Conservation (phyloP, 2,113 vertebrate genomes). For the Crotalus helleri region DNA sequence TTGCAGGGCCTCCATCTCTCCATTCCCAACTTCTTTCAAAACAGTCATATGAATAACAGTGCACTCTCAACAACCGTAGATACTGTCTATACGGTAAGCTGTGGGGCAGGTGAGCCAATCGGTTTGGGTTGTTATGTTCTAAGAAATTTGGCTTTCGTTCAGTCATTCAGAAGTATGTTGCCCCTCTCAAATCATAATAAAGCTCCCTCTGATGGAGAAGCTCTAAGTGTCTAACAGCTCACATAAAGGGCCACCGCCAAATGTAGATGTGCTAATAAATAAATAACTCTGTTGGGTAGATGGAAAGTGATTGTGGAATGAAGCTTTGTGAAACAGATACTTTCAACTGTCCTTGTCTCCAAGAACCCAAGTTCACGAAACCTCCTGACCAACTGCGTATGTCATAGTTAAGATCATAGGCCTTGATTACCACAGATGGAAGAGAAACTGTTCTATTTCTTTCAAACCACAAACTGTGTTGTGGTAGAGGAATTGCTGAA, state of each 20-base stretch:
- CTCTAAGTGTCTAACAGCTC: not conserved
- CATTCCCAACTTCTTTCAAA: constrained; percentile 49
- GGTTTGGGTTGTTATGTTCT: not conserved
- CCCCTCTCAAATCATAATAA: not conserved
- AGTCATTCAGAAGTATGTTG: not conserved
- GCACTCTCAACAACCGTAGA: not conserved
- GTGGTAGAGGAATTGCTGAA: not conserved
- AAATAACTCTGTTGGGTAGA: not conserved
- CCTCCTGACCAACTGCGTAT: not conserved
- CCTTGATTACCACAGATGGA: not conserved
- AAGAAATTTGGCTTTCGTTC: not conserved
- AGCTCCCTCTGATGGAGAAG: not conserved
- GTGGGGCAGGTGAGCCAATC: not conserved
- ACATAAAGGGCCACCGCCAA: not conserved
- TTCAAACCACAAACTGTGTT: not conserved
- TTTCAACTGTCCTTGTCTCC: no score
- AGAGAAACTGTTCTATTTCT: not conserved
- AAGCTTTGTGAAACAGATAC: not conserved
- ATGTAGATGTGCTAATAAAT: not conserved
- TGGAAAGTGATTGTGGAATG: not conserved
- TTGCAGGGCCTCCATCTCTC: constrained; percentile 64
- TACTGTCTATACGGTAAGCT: constrained; percentile 32
- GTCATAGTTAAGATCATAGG: not conserved
- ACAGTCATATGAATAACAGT: not conserved
- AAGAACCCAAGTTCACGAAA: not conserved